Evolutionary conservation across 1,140 invertebrate genomes (phyloP).

Genomic region (Antheraea mylitta): DNA sequence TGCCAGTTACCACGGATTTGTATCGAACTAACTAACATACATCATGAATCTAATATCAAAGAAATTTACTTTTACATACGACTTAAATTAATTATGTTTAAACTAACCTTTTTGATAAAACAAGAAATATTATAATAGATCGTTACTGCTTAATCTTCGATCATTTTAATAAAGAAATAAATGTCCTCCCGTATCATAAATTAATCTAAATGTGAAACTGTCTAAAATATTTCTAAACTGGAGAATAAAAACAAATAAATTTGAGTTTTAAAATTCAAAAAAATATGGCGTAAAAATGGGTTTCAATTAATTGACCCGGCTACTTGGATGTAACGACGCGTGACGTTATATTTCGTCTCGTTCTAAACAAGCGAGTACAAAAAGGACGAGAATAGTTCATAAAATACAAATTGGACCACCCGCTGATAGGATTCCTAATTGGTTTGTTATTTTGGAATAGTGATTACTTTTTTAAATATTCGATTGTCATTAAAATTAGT

Average conservation of each 20-base stretch:
- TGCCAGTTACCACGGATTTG: too few species aligned
- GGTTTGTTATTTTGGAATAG: constrained; percentile 36
- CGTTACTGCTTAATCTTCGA: too few species aligned
- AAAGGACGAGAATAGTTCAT: constrained; percentile 23
- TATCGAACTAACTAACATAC: too few species aligned
- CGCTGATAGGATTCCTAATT: constrained; percentile 44
- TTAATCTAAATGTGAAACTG: neutral
- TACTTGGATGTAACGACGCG: constrained; percentile 33
- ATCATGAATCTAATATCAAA: too few species aligned
- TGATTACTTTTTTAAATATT: constrained; percentile 27
- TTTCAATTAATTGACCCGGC: constrained; percentile 45
- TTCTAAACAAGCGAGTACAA: constrained; percentile 19
- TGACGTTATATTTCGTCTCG: constrained; percentile 27
- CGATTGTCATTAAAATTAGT: constrained; percentile 10
- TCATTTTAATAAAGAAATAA: neutral
- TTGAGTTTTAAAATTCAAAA: constrained; percentile 29
- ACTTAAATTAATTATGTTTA: too few species aligned
- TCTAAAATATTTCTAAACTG: constrained; percentile 4
- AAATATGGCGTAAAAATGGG: constrained; percentile 42
- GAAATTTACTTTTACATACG: too few species aligned
- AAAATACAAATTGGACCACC: constrained; percentile 50
- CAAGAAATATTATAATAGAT: too few species aligned
- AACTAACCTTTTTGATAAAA: too few species aligned
- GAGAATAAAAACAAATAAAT: constrained; percentile 11
- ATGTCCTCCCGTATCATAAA: neutral